phyloP scores from a whole-genome alignment of 2,888 invertebrate genomes.

The Plebejus anna region DNA sequence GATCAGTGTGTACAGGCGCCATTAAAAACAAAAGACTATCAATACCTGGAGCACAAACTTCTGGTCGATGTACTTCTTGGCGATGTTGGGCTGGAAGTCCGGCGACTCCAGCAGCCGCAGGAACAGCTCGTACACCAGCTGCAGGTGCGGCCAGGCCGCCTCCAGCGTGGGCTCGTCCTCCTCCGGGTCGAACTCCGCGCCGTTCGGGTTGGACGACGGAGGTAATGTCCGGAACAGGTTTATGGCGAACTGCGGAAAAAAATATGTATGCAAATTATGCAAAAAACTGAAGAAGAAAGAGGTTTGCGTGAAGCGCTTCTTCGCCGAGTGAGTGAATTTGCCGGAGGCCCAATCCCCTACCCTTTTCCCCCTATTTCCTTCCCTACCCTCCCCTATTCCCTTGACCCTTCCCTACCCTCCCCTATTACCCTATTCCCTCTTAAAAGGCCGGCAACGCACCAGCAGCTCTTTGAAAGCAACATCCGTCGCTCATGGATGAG shows the following conservation, averaged over 20 bases:
- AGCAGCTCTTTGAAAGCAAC: too few species aligned
- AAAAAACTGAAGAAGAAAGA: neutral
- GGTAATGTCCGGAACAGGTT: conserved; percentile 94
- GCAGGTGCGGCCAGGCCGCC: conserved; percentile 96
- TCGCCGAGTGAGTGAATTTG: too few species aligned
- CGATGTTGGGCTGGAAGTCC: conserved; percentile 94
- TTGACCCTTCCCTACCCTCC: too few species aligned
- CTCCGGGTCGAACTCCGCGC: conserved; percentile 94
- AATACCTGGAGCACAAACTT: conserved; percentile 94
- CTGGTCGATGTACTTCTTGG: conserved; percentile 96
- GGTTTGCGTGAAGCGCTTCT: too few species aligned
- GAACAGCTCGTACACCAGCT: conserved; percentile 88
- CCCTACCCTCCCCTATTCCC: too few species aligned
- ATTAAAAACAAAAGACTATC: neutral
- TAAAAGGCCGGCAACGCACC: too few species aligned
- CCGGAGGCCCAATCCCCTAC: too few species aligned
- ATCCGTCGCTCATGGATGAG: too few species aligned
- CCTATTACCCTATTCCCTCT: too few species aligned
- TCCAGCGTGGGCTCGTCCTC: conserved; percentile 97
- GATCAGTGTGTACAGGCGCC: too few species aligned
- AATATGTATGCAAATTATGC: neutral
- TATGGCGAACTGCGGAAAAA: conserved; percentile 84
- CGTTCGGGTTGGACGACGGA: conserved; percentile 90
- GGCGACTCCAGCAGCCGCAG: conserved; percentile 92
- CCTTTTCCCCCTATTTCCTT: too few species aligned